Percentiles rank a stretch among this genome's conserved stretches.
Conservation (phyloP, 2,113 vertebrate species). For the Prietella phreatophila region DNA sequence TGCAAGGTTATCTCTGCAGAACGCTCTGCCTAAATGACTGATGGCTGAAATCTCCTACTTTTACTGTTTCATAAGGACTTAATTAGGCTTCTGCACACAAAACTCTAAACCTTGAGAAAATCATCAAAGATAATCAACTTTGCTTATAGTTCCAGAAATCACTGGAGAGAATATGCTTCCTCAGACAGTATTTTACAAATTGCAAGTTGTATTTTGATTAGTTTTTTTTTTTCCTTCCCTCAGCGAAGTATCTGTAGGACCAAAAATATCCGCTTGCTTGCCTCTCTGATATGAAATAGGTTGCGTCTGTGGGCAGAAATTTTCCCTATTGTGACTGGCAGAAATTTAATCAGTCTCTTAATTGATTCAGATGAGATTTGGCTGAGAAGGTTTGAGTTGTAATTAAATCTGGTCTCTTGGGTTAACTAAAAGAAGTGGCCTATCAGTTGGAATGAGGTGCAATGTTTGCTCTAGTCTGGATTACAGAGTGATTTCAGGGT, state of each 20-base stretch:
- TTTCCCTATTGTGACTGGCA: conserved; percentile 61
- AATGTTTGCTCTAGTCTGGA: neutral
- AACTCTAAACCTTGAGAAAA: conserved; percentile 51
- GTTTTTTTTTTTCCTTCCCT: neutral
- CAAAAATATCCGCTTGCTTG: conserved; percentile 31
- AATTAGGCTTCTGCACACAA: conserved; percentile 55
- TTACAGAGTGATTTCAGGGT: conserved; percentile 13
- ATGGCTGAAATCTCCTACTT: conserved; percentile 58
- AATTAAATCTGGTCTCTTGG: conserved; percentile 71
- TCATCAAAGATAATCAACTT: conserved; percentile 57
- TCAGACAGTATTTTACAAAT: conserved; percentile 38
- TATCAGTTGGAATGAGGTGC: conserved; percentile 21
- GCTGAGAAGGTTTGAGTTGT: conserved; percentile 74
- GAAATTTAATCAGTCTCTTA: conserved; percentile 78
- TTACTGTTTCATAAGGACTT: conserved; percentile 57
- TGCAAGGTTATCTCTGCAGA: conserved; percentile 52
- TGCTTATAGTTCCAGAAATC: conserved; percentile 45
- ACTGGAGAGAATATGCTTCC: conserved; percentile 25
- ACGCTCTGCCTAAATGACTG: conserved; percentile 45
- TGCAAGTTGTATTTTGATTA: conserved; percentile 48
- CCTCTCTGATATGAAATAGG: conserved; percentile 46
- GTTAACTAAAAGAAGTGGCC: conserved; percentile 55
- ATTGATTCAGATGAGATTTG: conserved; percentile 77
- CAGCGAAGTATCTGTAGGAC: conserved; percentile 38
- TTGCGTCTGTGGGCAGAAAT: conserved; percentile 57